Evolutionary conservation across 2,113 vertebrate species (phyloP), one percentile per base, ranked within the genome.

Genomic region (Oplegnathus fasciatus): DNA sequence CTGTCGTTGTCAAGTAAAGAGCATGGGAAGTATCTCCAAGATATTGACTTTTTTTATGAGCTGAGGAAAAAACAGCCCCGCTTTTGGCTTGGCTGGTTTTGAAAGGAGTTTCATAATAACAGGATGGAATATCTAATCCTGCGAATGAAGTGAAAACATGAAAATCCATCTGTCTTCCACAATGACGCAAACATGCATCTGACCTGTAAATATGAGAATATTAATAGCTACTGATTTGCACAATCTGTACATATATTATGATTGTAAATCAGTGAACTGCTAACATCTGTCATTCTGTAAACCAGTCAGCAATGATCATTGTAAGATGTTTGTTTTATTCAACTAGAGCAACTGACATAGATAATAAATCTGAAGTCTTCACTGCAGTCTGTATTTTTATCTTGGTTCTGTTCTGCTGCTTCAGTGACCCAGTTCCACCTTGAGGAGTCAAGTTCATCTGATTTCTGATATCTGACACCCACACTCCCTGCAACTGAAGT

Each of bases 381-480:
- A 32, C 52, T 28, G 60, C 10, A 37, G 18, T 5, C 57, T 68
- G 30, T 75, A 32, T 24, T 50, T 57, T 61, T 55, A 24, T 46
- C 14, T 75, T 11, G 9, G 24, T 52, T 52, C 10, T 52, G 10
- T 60, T 32, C 44, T 46, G 67, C 24, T 52, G 9, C 52, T 44
- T 44, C 28, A 77, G 42, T 68, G 48, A 52, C 65, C 61, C 58
- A 26, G 62, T 62, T 72, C 30, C 28, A 72, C 50, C 15, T 40
- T 10, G 30, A 60, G 28, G 24, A 68, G 28, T 37, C 26, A 9
- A 37, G 30, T 48, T 50, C 37, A 68, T 79, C 46, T 34, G 37
- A 75, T 71, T 71, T 65, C 22, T n/a, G n/a, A 57, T 30, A 50
- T 81, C 37, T 67, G 57, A 48, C 61, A 37, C 60, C 55, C 61